Evolutionary conservation across 2,888 invertebrate species (phyloP).

Genomic region (Leucoma salicis): DNA sequence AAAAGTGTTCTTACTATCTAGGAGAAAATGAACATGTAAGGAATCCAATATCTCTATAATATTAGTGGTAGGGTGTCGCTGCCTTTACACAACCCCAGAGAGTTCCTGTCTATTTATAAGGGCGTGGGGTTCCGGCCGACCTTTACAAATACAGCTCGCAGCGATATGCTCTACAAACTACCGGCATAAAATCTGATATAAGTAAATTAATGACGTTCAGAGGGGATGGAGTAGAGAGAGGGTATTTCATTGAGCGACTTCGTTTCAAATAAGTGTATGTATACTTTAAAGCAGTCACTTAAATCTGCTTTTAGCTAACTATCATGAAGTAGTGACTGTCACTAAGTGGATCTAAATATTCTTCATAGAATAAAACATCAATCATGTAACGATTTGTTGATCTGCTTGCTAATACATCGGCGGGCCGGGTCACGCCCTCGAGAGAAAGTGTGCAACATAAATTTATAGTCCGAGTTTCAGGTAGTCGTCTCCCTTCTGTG

Average conservation of each 20-base stretch:
- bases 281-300: no score
- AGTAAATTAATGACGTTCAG: constrained; percentile 44
- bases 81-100: constrained; percentile 62
- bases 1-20: constrained; percentile 39
- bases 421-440: constrained; percentile 60
- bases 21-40: constrained; percentile 43
- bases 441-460: constrained; percentile 50
- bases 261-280: no score
- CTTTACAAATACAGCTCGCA: constrained; percentile 66
- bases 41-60: constrained; percentile 72
- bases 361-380: no score
- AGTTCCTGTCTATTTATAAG: constrained; percentile 45
- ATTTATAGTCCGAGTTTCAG: constrained; percentile 55
- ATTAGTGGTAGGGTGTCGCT: constrained; percentile 56
- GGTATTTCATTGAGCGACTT: no score
- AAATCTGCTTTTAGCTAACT: no score
- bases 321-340: no score
- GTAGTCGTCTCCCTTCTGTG: constrained; percentile 38
- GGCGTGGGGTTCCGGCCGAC: constrained; percentile 52
- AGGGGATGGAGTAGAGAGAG: no score
- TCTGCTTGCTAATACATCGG: constrained; percentile 53
- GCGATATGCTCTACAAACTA: constrained; percentile 67
- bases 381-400: constrained; percentile 16
- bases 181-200: constrained; percentile 49
- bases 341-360: no score